Percentiles rank a stretch among this genome's conserved stretches.
Conservation (phyloP, 1,140 invertebrate genomes). For the Ostrea denselamellosa region DNA sequence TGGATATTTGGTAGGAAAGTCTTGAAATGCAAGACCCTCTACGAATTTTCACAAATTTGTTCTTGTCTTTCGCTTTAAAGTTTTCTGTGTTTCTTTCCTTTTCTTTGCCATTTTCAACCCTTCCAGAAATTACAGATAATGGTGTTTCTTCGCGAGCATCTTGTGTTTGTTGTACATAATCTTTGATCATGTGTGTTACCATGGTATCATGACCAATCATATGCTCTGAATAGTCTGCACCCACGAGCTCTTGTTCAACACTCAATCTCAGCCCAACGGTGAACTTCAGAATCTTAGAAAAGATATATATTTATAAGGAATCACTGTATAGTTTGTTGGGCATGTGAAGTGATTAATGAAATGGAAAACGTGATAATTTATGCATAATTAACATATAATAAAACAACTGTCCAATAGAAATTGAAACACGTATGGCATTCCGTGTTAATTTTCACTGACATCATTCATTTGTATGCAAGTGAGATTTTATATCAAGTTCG, state of each 20-base stretch:
- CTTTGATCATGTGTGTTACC: constrained; percentile 2
- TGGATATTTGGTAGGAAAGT: constrained; percentile 37
- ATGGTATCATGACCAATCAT: constrained; percentile 49
- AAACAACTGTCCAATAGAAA: too few species aligned
- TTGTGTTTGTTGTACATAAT: not conserved
- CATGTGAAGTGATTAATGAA: not conserved
- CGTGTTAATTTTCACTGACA: too few species aligned
- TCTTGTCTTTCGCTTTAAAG: not conserved
- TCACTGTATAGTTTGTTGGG: not conserved
- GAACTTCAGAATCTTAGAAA: constrained; percentile 69
- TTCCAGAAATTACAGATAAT: not conserved
- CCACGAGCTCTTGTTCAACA: constrained; percentile 73
- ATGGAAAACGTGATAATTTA: too few species aligned
- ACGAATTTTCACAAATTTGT: not conserved
- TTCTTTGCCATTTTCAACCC: not conserved
- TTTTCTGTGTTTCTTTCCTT: not conserved
- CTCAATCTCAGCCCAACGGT: constrained; percentile 73
- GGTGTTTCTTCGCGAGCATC: constrained; percentile 18
- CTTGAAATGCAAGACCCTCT: constrained; percentile 5
- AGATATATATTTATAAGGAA: constrained; percentile 8
- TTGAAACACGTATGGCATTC: too few species aligned
- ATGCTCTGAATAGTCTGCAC: constrained; percentile 76
- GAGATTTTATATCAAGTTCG: too few species aligned
- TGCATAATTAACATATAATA: too few species aligned
- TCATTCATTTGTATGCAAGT: too few species aligned